Base-by-base conservation (phyloP, 1,140 invertebrate genomes). In the Solenopsis fugax region DNA sequence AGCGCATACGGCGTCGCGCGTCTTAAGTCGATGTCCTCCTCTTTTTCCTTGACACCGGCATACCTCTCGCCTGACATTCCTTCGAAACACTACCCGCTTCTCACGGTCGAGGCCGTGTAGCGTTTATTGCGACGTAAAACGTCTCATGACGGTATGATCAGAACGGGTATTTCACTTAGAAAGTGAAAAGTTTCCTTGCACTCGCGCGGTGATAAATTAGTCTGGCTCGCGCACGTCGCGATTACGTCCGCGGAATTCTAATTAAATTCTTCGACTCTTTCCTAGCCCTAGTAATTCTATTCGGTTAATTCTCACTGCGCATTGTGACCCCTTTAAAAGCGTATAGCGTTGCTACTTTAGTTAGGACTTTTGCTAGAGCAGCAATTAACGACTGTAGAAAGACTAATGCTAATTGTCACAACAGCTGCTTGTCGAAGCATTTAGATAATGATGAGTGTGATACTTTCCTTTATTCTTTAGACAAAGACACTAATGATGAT, bases 1-100 rank as follows among this genome's bases (percentile, higher is more conserved):
- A 65, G 18, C 88, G 75, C 85, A 77, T 78, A 91, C 85, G 65
- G 54, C 52, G 65, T 45, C 73, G 65, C 54, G 81, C 65, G 45
- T 60, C 50, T 85, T 67, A 65, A 87, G 69, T 73, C 45, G 56
- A 21, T 80, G 50, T 64, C 60, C 21, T 52, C 18, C 45, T 48
- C 13, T 21, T 56, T 41, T 58, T 52, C 29, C 9, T 45, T 9
- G 65, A 54, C 37, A 12, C 50, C 77, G 29, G 12, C 37, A 48
- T 50, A 56, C 45, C 56, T 52, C 78, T 67, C 45, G 58, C 9
- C 71, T 34, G 10, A 16, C 72, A 82, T 89, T 89, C 85, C 45
- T 65, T 52, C 48, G n/a, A 29, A 52, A 69, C 34, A 65, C 50
- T 48, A 64, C 34, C 48, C 48, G 29, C 48, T 64, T 21, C 45